Conservation (phyloP, 2,888 invertebrate species). For the Laspeyria flexula region DNA sequence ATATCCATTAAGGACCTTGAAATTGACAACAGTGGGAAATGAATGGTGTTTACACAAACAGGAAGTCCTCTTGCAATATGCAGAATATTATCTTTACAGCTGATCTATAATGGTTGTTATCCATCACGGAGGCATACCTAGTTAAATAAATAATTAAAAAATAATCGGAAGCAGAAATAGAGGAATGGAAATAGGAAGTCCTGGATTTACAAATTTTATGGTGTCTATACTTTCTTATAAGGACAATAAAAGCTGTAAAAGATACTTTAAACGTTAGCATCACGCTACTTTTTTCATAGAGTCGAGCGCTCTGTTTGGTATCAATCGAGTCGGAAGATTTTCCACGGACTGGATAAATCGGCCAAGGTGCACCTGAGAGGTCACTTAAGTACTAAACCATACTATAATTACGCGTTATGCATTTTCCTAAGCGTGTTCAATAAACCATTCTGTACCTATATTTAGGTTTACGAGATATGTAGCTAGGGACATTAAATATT, state of each 20-base stretch:
- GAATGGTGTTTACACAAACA: slow-evolving; percentile 15
- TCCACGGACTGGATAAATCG: slow-evolving; percentile 60
- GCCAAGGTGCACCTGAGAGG: slow-evolving; percentile 64
- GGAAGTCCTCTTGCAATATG: slow-evolving; percentile 4
- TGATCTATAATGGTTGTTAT: neutral
- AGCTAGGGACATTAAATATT: too few species aligned
- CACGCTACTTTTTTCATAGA: neutral
- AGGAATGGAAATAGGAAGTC: neutral
- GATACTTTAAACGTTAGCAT: neutral
- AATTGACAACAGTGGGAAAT: slow-evolving; percentile 15
- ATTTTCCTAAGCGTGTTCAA: slow-evolving; percentile 37
- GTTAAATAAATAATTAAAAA: neutral
- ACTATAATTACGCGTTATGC: slow-evolving; percentile 44
- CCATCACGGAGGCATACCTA: too few species aligned
- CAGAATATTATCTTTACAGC: neutral
- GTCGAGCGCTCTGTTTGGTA: neutral
- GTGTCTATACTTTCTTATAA: neutral
- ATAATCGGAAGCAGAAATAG: neutral
- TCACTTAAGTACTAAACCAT: slow-evolving; percentile 45
- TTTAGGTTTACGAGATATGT: neutral
- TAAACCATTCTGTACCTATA: slow-evolving; percentile 16
- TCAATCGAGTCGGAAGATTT: slow-evolving; percentile 53
- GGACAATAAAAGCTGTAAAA: neutral
- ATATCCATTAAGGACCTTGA: slow-evolving; percentile 32
- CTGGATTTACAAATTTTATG: neutral